Base-by-base conservation (phyloP, 2,113 vertebrate species). In the Notarius quadriscutis region DNA sequence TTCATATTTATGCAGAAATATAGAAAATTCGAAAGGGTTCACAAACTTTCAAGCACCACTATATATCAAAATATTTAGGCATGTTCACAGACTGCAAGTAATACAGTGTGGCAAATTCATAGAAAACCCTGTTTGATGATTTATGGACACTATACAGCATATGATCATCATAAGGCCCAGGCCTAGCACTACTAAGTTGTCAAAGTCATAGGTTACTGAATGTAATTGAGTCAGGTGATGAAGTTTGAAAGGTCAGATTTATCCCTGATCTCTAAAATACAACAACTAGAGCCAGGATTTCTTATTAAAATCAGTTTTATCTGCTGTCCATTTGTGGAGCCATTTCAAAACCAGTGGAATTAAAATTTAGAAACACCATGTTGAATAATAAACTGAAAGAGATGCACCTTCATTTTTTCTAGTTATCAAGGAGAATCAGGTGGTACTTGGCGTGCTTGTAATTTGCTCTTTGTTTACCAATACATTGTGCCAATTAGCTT, bases 401-500 rank as follows among this genome's bases (percentile, higher is more conserved):
- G 87, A 89, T 90, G 91, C 22, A 22, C 74, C 1, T 74, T 83
- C 53, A 83, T 84, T 92, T 84, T 92, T 92, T 88, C 92, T 89
- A 91, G 92, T 93, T 94, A 93, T 94, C 93, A 90, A 84, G 85
- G 85, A 89, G 87, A 89, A 94, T 94, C 89, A 87, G 93, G 91
- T 92, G 91, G 91, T 90, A 90, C 57, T 83, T 57, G 80, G 89
- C 91, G 88, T 88, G 91, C 91, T 89, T 91, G 93, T 92, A 75
- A 91, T 87, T 92, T 91, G 80, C 87, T 94, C 90, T 93, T 91
- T 93, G 91, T 94, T 95, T 94, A 93, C 92, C 93, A 93, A 92
- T 93, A 92, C 92, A 92, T 92, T 84, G 88, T 92, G 92, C 94
- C 94, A 94, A 95, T 95, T 95, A 94, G 92, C 93, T 94, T 93